Evolutionary conservation across 2,113 vertebrate species (phyloP).

Genomic region (Chionodraco myersi): DNA sequence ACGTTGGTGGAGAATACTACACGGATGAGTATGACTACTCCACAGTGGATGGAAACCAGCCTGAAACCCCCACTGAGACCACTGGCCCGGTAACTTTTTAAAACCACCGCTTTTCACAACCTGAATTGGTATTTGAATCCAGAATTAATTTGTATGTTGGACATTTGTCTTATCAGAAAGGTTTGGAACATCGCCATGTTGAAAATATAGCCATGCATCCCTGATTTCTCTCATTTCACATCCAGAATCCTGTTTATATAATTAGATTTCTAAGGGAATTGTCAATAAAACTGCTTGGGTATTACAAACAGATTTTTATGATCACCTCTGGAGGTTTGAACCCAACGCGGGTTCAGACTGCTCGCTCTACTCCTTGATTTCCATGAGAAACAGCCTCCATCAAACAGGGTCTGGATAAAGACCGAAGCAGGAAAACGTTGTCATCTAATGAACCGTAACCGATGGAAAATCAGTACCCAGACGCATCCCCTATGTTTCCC

Average conservation of each 20-base stretch:
- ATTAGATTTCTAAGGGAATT: background rate
- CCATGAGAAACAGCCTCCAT: slow-evolving; percentile 30
- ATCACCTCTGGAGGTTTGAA: slow-evolving; percentile 30
- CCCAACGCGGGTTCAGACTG: slow-evolving; percentile 31
- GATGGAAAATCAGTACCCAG: slow-evolving; percentile 62
- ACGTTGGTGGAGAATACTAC: slow-evolving; percentile 87
- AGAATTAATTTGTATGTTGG: background rate
- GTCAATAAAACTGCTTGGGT: background rate
- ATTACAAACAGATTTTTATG: slow-evolving; percentile 31
- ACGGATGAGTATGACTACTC: slow-evolving; percentile 86
- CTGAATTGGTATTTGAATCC: background rate
- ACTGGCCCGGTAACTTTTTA: slow-evolving; percentile 85
- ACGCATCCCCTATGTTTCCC: slow-evolving; percentile 39
- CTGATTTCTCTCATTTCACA: slow-evolving; percentile 3
- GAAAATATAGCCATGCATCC: too few species aligned
- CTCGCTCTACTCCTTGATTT: slow-evolving; percentile 27
- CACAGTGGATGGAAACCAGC: slow-evolving; percentile 84
- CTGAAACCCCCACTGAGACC: slow-evolving; percentile 83
- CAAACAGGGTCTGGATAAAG: slow-evolving; percentile 36
- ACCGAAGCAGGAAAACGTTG: slow-evolving; percentile 35
- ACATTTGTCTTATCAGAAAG: background rate
- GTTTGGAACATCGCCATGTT: background rate
- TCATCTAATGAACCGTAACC: slow-evolving; percentile 61
- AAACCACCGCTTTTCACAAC: background rate
- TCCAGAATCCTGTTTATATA: background rate